Evolutionary conservation across 2,797 vertebrate genomes (phyloP).

Genomic region (Diceros bicornis): DNA sequence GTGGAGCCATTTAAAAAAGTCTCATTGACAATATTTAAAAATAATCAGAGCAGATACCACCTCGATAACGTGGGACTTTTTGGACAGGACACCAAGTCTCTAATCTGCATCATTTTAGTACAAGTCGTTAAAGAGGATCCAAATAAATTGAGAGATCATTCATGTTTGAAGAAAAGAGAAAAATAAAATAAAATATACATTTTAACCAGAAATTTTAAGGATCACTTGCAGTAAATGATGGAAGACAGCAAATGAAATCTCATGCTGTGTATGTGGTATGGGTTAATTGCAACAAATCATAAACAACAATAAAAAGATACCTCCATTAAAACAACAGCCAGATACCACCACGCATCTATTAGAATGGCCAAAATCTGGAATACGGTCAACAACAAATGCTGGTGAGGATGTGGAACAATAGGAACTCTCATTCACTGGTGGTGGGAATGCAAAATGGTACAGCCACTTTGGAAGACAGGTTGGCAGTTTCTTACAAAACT

Average conservation of each 20-base stretch:
- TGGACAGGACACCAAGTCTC: not conserved
- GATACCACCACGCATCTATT: not conserved
- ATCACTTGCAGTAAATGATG: not conserved
- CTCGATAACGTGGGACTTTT: not conserved
- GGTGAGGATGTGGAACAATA: not conserved
- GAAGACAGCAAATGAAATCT: not conserved
- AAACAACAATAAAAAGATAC: not conserved
- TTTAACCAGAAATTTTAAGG: no score
- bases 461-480: no score
- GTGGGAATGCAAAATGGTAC: not conserved
- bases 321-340: not conserved
- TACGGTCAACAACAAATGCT: not conserved
- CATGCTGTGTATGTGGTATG: not conserved
- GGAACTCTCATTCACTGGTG: not conserved
- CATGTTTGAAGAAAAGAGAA: not conserved
- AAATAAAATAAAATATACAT: not conserved
- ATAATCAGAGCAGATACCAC: no score
- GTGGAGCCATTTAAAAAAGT: not conserved
- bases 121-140: not conserved
- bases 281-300: not conserved
- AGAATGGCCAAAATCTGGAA: not conserved
- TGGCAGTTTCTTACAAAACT: not conserved
- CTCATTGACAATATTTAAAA: not conserved
- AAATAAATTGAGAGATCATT: not conserved
- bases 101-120: not conserved